Conservation (phyloP, 2,113 vertebrate genomes). For the Diphyllodes magnificus region DNA sequence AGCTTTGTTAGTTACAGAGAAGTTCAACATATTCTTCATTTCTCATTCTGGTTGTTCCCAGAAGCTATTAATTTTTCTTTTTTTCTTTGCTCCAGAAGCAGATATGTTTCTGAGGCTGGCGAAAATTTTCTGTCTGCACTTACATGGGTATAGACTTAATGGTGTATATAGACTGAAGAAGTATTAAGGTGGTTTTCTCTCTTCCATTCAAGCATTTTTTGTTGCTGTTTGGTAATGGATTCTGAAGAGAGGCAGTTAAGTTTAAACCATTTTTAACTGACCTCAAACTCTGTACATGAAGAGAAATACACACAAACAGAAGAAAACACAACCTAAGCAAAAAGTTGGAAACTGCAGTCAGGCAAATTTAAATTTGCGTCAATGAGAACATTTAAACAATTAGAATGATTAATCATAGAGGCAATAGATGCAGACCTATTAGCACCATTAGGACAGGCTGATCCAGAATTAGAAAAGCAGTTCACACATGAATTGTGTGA, state of each 20-base stretch:
- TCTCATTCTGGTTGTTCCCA: not conserved
- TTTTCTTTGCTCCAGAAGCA: not conserved
- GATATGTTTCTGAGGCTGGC: not conserved
- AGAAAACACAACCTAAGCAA: not conserved
- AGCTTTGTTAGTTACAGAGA: not conserved
- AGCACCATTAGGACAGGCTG: not conserved
- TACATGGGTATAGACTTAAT: not conserved
- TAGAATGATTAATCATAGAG: not conserved
- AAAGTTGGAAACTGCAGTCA: not conserved
- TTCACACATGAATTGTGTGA: not conserved
- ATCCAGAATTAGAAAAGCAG: not conserved
- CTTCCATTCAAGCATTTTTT: not conserved
- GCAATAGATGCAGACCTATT: not conserved
- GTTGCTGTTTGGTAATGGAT: not conserved
- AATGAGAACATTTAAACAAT: not conserved
- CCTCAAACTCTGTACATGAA: fast-evolving
- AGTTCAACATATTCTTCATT: not conserved
- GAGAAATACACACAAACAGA: not conserved
- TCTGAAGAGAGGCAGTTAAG: not conserved
- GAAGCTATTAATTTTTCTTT: not conserved
- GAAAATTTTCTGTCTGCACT: not conserved
- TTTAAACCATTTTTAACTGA: not conserved
- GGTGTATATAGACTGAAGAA: not conserved
- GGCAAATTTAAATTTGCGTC: not conserved
- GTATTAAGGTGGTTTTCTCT: not conserved